Conservation (phyloP, 2,797 vertebrate species). For the Arctocebus calabarensis region DNA sequence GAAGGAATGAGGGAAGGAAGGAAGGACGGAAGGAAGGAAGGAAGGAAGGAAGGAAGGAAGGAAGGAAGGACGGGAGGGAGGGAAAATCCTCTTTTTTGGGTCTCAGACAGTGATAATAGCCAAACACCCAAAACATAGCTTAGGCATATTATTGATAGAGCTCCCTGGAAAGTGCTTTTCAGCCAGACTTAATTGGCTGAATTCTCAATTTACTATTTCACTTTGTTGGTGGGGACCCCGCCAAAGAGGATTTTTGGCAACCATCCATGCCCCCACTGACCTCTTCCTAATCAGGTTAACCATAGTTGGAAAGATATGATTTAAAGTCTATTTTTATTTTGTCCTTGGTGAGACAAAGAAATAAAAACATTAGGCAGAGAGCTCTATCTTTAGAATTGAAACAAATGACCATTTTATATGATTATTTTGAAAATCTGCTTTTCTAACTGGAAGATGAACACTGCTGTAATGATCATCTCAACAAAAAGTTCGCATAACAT, state of each 20-base stretch:
- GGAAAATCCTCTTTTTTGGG: not conserved
- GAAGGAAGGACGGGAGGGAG: too few species aligned
- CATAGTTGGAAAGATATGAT: slow-evolving; percentile 41
- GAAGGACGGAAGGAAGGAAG: fast-evolving
- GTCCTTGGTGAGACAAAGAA: slow-evolving; percentile 2
- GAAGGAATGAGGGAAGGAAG: fast-evolving
- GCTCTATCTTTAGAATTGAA: not conserved
- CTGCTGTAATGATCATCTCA: not conserved
- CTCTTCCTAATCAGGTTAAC: slow-evolving; percentile 74
- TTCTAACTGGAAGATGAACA: not conserved
- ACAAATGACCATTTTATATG: not conserved
- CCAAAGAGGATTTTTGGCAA: slow-evolving; percentile 80
- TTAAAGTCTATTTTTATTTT: slow-evolving; percentile 64
- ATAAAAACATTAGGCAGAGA: not conserved
- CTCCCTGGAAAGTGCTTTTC: slow-evolving; percentile 71
- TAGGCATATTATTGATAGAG: slow-evolving; percentile 76
- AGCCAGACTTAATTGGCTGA: slow-evolving; percentile 72
- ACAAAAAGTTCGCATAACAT: not conserved
- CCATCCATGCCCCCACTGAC: slow-evolving; percentile 66
- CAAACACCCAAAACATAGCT: slow-evolving; percentile 25
- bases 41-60: fast-evolving
- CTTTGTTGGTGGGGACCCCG: slow-evolving; percentile 30
- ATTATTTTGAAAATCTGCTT: slow-evolving; percentile 19
- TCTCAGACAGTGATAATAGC: slow-evolving; percentile 53
- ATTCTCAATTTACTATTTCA: slow-evolving; percentile 76